Evolutionary conservation across 2,888 invertebrate genomes (phyloP).

Genomic region (Agrilus mali): DNA sequence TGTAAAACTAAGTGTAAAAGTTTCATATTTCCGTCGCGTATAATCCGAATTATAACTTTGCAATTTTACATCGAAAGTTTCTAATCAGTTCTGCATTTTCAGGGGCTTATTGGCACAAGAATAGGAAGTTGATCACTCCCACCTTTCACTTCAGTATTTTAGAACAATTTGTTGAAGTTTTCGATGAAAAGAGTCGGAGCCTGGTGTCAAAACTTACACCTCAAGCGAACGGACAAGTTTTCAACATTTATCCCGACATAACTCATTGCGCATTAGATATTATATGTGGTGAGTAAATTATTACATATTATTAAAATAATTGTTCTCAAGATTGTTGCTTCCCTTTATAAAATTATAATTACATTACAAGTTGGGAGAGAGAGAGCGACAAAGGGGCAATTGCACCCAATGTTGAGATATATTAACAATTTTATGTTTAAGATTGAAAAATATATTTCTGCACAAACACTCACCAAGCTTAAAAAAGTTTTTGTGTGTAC

Average conservation of each 20-base stretch:
- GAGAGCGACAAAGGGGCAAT: no score
- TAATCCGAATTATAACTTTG: neutral
- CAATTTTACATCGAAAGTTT: no score
- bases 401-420: no score
- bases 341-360: no score
- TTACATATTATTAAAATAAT: no score
- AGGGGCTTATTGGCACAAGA: constrained; percentile 20
- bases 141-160: constrained; percentile 26
- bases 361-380: no score
- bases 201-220: constrained; percentile 14
- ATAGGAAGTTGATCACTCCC: constrained; percentile 21
- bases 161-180: constrained; percentile 21
- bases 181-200: constrained; percentile 19
- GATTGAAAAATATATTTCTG: no score
- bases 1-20: no score
- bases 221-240: constrained; percentile 17
- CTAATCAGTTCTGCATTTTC: constrained; percentile 1
- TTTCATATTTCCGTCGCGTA: neutral
- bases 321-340: no score
- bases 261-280: constrained; percentile 23
- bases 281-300: constrained; percentile 22
- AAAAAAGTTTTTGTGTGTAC: no score
- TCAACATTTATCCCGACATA: constrained; percentile 23
- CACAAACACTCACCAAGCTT: no score
- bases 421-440: no score